These are phyloP conservation scores for Drosophila cardini DNA, from an alignment of 1,140 invertebrate species.

Conservation along the genomic window DNA sequence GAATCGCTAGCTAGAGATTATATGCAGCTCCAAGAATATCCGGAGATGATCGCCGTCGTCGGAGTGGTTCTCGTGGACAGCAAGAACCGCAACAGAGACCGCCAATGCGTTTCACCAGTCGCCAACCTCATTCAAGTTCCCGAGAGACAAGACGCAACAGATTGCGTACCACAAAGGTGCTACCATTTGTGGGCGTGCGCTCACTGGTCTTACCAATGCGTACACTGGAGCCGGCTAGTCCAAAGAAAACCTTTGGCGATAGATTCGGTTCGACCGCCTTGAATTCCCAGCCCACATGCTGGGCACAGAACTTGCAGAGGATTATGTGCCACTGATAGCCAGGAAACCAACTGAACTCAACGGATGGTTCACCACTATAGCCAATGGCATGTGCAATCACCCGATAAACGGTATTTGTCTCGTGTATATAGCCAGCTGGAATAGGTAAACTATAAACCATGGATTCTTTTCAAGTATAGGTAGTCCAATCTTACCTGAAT, in stretches of 20 bases:
- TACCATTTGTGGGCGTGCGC: constrained; percentile 53
- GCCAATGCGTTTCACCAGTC: constrained; percentile 61
- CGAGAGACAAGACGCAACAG: constrained; percentile 60
- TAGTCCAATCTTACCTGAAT: constrained; percentile 86
- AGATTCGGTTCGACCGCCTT: constrained; percentile 87
- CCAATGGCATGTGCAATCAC: constrained; percentile 86
- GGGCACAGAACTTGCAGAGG: constrained; percentile 88
- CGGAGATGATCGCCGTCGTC: background rate
- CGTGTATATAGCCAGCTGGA: constrained; percentile 90
- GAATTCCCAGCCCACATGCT: constrained; percentile 93
- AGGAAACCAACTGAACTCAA: constrained; percentile 93
- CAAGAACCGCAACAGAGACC: constrained; percentile 37
- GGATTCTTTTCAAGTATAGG: background rate
- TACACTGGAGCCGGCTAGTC: constrained; percentile 86
- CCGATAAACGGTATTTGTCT: constrained; percentile 91
- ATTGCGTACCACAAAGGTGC: constrained; percentile 64
- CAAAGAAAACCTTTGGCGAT: constrained; percentile 90
- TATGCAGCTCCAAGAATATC: constrained; percentile 18
- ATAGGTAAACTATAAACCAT: too few relatives aligned
- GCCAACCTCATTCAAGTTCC: constrained; percentile 72
- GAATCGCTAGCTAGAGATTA: constrained; percentile 37
- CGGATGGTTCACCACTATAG: constrained; percentile 87
- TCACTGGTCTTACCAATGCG: constrained; percentile 66
- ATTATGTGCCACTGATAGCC: constrained; percentile 93
- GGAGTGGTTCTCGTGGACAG: too few relatives aligned